phyloP scores from a whole-genome alignment of 2,113 vertebrate species.

The Pheucticus melanocephalus region DNA sequence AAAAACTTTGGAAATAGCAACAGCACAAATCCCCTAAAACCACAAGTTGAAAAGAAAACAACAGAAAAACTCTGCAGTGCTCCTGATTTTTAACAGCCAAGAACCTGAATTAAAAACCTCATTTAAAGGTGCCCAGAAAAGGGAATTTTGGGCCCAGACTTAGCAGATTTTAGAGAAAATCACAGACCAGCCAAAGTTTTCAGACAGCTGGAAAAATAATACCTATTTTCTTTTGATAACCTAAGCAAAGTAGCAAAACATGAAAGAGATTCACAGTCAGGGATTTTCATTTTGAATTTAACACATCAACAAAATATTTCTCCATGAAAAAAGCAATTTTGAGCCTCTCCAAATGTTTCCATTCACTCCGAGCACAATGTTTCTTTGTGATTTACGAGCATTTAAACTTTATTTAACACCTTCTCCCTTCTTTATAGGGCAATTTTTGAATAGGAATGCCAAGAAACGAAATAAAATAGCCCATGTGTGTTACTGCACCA shows the following conservation, averaged over 20 bases:
- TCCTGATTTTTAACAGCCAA: not conserved
- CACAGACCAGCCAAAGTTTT: not conserved
- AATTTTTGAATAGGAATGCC: conserved; percentile 42
- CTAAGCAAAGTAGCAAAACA: not conserved
- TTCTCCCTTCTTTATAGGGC: conserved; percentile 11
- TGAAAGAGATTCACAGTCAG: not conserved
- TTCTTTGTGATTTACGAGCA: conserved; percentile 48
- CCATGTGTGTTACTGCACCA: not conserved
- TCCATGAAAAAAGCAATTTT: conserved; percentile 36
- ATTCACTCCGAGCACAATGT: not conserved
- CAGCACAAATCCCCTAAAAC: not conserved
- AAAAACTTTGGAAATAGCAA: not conserved
- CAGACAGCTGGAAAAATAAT: not conserved
- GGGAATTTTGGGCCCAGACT: not conserved
- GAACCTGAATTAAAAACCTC: not conserved
- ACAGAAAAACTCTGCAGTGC: not conserved
- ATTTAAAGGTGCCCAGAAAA: not conserved
- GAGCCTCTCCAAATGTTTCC: conserved; percentile 9
- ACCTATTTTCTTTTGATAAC: conserved; percentile 11
- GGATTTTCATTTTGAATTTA: conserved; percentile 38
- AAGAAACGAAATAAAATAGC: conserved; percentile 15
- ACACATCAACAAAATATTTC: conserved; percentile 32
- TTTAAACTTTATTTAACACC: conserved; percentile 49
- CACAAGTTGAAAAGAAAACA: not conserved
- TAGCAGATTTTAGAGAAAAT: not conserved